Base-by-base conservation (phyloP, 2,888 invertebrate genomes). In the Blastobasis adustella region DNA sequence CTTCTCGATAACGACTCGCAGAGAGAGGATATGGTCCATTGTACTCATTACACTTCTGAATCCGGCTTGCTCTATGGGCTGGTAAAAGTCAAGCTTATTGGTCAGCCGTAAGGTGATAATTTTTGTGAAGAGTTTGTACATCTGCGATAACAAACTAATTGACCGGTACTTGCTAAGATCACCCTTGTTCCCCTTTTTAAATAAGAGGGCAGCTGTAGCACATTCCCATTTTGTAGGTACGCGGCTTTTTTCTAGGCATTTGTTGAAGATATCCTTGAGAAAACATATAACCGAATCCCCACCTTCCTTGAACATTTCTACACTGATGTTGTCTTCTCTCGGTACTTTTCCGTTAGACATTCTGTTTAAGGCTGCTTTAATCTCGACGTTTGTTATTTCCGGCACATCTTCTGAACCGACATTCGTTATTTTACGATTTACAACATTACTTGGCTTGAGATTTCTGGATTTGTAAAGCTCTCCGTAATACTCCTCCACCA, bases 61-160 rank as follows among this genome's bases (percentile, higher is more conserved):
- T 4, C 51, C 55, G n/a, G 47, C 47, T 10, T 47, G 47, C 38
- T 47, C 47, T 46, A 52, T 48, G 37, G 54, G 45, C 39, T 54
- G 54, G 46, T 54, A 54, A 7, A 53, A 51, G 41, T 57, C 54
- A 5, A 54, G 45, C 50, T 49, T 51, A 8, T 43, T n/a, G 45
- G 51, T 51, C 0, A 54, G 43, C 6, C 47, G 10, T 41, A 48
- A 50, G 36, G 48, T 23, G 8, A 55, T 45, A 8, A 52, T 50
- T 42, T 52, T 50, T 8, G 52, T 50, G 46, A 52, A 52, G 9
- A 52, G 23, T 40, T 54, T 54, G 36, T 53, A 53, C 10, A 54
- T 37, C 10, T 51, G 51, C 3, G 51, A 58, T 52, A 55, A 52
- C 4, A 58, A 49, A 37, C 55, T 49, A 5, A 52, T 52, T 23